Base-by-base conservation (phyloP, 2,888 invertebrate species). In the Eilema depressum region DNA sequence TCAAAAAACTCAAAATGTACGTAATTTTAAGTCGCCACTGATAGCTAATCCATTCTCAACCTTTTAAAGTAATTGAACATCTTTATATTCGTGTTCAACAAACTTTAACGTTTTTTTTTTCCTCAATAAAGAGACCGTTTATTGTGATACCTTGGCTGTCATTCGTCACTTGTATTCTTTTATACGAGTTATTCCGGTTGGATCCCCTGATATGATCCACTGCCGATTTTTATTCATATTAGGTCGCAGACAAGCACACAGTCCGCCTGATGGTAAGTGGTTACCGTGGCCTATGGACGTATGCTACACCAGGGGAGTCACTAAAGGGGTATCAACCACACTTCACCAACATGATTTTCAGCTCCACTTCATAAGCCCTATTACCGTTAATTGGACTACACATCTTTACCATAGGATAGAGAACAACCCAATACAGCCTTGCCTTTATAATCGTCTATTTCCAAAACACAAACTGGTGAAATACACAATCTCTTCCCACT, bases 51-150 rank as follows among this genome's bases (percentile, higher is more conserved):
- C 74, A 79, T 82, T 71, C 61, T 73, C 73, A 75, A 75, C 74
- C 80, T 82, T 80, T 79, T 82, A 82, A 82, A 83, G 82, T 82
- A 80, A 83, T 82, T 83, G 83, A 78, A 83, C 78, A 71, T 76
- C 76, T 83, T 82, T 78, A 80, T 82, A 72, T 83, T 83, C 77
- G 75, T 75, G 72, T 76, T 78, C 70, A 82, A 80, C 80, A 78
- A 75, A 80, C 82, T 80, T 75, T 80, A 76, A 78, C 80, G 74
- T 74, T 73, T 20, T 17, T 76, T 83, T 79, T 83, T 83, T 83
- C 82, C 78, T 79, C 81, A 82, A 82, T 82, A 80, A 84, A 82
- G 76, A 79, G 69, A 71, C 75, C 79, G 75, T 80, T 81, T 81
- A 70, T 73, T 68, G 75, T 75, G 83, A 79, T 82, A 80, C 76